These are phyloP conservation scores for Drosophila triauraria DNA, from an alignment of 1,140 invertebrate species.

Conservation along the genomic window DNA sequence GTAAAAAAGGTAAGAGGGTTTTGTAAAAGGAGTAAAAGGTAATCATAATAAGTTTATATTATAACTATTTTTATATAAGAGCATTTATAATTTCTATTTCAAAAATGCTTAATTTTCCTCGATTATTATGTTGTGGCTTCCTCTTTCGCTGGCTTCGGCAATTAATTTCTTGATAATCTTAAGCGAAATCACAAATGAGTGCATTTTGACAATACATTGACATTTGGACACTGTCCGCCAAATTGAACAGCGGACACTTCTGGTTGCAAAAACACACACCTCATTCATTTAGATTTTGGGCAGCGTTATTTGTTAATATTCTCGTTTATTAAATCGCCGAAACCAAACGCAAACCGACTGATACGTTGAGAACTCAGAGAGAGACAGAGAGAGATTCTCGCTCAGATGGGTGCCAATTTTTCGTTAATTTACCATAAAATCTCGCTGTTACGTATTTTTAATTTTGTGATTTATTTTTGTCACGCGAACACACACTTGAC, in stretches of 20 bases:
- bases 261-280: conserved; percentile 8
- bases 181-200: conserved; percentile 15
- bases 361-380: background rate
- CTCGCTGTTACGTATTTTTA: conserved; percentile 70
- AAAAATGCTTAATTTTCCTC: background rate
- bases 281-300: conserved; percentile 28
- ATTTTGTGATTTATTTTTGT: conserved; percentile 80
- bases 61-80: background rate
- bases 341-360: conserved; percentile 6
- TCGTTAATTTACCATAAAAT: conserved; percentile 75
- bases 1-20: too few species aligned
- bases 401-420: conserved; percentile 63
- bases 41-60: too few species aligned
- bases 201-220: conserved; percentile 22
- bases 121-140: conserved; percentile 17
- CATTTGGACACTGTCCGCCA: background rate
- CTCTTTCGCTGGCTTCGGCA: conserved; percentile 16
- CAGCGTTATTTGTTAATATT: conserved; percentile 27
- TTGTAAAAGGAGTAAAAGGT: too few species aligned
- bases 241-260: conserved; percentile 8
- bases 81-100: background rate
- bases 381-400: conserved; percentile 24
- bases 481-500: conserved; percentile 59
- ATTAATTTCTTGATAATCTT: conserved; percentile 54
- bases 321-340: conserved; percentile 26